Base-by-base conservation (phyloP, 2,113 vertebrate genomes). In the Megalops atlanticus region DNA sequence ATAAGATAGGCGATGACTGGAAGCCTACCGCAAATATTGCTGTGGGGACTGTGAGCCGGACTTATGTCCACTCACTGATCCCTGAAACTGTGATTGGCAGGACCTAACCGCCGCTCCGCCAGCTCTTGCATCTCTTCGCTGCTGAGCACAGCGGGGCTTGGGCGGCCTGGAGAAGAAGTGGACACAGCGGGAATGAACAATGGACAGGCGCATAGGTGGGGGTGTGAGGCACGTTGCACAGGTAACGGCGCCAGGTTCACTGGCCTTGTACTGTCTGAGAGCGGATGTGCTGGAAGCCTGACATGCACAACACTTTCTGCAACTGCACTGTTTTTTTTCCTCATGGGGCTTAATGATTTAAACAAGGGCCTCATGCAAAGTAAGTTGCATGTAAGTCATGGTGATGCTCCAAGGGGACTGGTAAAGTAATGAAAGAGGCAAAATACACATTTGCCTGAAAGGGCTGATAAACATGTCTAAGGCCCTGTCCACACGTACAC, bases 111-210 rank as follows among this genome's bases (percentile, higher is more conserved):
- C 36, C 76, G 31, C 36, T 43, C 36, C 31, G 6, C 33, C 4
- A 2, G 21, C 1, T 47, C 11, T 10, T 4, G n/a, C 47, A 1
- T 36, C 24, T 54, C 35, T 70, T 36, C 43, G 35, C 78, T 35
- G 31, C 69, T 80, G 78, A 38, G 68, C 78, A 80, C 68, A 49
- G 78, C 69, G 21, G 68, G 69, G 31, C 33, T 31, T 35, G 10
- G 7, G 12, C 49, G 78, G 69, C 78, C 69, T 49, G 77, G 64
- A 4, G 64, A 15, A 18, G 38, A 70, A 79, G 58, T 79, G 78
- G 78, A 70, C 78, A 52, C 49, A 33, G 69, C 41, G 24, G 64
- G 31, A 43, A 24, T 47, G 27, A 80, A 52, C 31, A 38, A 18
- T 43, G 24, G 69, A 18, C 78, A 18, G 43, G 31, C 69, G 15